These are phyloP conservation scores for Drosophila sproati DNA, from an alignment of 1,140 invertebrate species.

Conservation along the genomic window DNA sequence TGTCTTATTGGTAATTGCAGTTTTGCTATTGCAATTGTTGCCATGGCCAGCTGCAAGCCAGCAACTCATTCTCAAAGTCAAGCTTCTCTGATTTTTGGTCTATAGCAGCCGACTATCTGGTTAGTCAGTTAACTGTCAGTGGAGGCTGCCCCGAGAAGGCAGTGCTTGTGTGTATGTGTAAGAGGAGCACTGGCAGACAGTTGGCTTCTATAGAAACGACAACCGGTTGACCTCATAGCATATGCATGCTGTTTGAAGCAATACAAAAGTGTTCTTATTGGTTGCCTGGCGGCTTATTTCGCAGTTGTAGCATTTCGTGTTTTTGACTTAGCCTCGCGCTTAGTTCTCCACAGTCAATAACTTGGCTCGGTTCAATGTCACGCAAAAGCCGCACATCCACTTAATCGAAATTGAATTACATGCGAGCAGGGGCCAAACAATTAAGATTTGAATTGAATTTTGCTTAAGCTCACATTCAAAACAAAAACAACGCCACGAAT, in stretches of 20 bases:
- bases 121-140: not conserved
- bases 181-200: conserved; percentile 5
- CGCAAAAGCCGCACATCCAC: conserved; percentile 35
- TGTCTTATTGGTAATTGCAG: conserved; percentile 30
- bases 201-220: conserved; percentile 56
- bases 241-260: conserved; percentile 64
- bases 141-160: not conserved
- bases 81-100: not conserved
- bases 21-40: conserved; percentile 20
- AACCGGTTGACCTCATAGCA: conserved; percentile 78
- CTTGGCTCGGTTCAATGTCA: conserved; percentile 66
- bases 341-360: conserved; percentile 52
- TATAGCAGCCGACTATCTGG: not conserved
- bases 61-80: conserved; percentile 7
- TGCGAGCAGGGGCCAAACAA: conserved; percentile 21
- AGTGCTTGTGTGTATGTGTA: no score
- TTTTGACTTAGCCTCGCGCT: conserved; percentile 31
- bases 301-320: conserved; percentile 3
- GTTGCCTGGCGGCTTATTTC: conserved; percentile 19
- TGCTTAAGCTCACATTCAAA: conserved; percentile 36
- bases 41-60: conserved; percentile 11
- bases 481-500: not conserved
- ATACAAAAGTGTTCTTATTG: conserved; percentile 67
- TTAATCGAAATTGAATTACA: conserved; percentile 44
- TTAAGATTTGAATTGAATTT: conserved; percentile 1